Base-by-base conservation (phyloP, 2,797 vertebrate genomes). In the Enteromius afrohamiltoni region DNA sequence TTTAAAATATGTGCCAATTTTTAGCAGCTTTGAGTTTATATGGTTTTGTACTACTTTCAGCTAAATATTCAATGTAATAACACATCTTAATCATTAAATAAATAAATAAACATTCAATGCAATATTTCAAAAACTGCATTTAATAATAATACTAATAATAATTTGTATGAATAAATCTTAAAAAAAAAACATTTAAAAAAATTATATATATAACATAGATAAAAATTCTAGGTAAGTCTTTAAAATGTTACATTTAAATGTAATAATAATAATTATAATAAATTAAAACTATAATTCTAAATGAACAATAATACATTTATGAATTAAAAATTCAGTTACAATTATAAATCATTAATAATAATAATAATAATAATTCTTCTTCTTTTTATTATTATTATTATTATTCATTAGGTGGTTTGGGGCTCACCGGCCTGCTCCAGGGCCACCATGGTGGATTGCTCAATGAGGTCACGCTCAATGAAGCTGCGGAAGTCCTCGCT, bases 401-500 rank as follows among this genome's bases (percentile, higher is more conserved):
- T 42, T 42, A 11, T 42, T 42, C 6, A 42, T 45, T 45, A n/a
- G n/a, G n/a, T n/a, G n/a, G 26, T 37, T 37, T 31, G 5, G n/a
- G 26, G 23, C 94, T 93, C 90, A 98, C 98, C 98, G 55, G 98
- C 97, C 90, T 99, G 97, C 89, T 99, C 98, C 94, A 99, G 89
- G 55, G 98, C 98, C 83, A 98, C 96, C 97, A 99, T 98, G 74
- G 98, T 99, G 69, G 98, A 97, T 91, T 99, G 97, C 90, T 99
- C 98, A 11, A 99, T 99, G 84, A 99, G 93, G 92, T 99, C 98
- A 1, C 97, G 94, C 91, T 99, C 98, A 10, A 99, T 97, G 92
- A 99, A 99, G 91, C 95, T 96, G 91, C 98, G 91, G 92, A 99
- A 99, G 86, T 99, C 98, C 92, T 99, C 98, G 0, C 98, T 99